These are phyloP conservation scores for Arenicola marina DNA, from an alignment of 2,888 invertebrate genomes.

Conservation along the genomic window DNA sequence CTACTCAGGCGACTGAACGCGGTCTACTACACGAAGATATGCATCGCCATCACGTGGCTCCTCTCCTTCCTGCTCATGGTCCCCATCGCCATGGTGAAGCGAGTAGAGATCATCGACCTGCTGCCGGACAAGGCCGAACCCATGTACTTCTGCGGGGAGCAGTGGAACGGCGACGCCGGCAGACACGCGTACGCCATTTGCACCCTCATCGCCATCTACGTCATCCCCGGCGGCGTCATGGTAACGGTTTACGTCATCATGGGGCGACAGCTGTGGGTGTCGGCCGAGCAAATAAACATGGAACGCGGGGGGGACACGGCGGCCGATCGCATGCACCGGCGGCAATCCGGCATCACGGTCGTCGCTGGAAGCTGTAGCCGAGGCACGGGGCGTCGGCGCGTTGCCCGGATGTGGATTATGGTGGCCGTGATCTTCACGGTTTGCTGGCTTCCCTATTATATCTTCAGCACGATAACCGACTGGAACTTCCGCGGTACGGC, in stretches of 20 bases:
- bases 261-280: slow-evolving; percentile 31
- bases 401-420: slow-evolving; percentile 76
- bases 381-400: slow-evolving; percentile 66
- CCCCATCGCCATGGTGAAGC: slow-evolving; percentile 68
- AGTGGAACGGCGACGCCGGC: slow-evolving; percentile 63
- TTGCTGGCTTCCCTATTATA: slow-evolving; percentile 81
- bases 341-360: too few species aligned
- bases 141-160: slow-evolving; percentile 69
- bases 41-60: slow-evolving; percentile 71
- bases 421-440: slow-evolving; percentile 76
- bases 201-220: background rate
- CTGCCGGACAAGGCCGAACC: slow-evolving; percentile 36
- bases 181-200: background rate
- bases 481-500: slow-evolving; percentile 52
- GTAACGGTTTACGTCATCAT: background rate
- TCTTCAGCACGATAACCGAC: slow-evolving; percentile 71
- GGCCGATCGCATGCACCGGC: too few species aligned
- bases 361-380: background rate
- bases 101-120: slow-evolving; percentile 44
- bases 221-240: background rate
- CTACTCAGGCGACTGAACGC: slow-evolving; percentile 75
- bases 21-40: slow-evolving; percentile 68
- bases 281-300: slow-evolving; percentile 48
- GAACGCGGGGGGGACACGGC: background rate
- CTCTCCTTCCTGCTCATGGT: slow-evolving; percentile 72